Evolutionary conservation across 2,888 invertebrate genomes (phyloP).

Genomic region (Monochamus alternatus): DNA sequence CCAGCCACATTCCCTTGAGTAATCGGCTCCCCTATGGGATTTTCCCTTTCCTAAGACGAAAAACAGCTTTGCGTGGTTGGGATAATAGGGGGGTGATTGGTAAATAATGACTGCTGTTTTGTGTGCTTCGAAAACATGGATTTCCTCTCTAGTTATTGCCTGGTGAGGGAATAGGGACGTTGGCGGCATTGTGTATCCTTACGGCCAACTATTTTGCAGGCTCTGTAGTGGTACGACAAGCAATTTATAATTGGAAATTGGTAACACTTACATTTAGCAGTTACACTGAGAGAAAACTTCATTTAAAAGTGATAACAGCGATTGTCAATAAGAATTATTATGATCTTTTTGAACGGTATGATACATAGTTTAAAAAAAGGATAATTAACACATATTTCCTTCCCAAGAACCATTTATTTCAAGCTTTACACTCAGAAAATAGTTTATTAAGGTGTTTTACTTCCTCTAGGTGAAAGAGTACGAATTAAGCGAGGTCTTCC

Average conservation of each 20-base stretch:
- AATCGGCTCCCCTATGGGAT: not conserved
- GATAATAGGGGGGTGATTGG: constrained; percentile 8
- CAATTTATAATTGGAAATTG: not conserved
- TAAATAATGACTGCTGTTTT: constrained; percentile 16
- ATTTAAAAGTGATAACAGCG: not conserved
- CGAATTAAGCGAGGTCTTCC: constrained; percentile 89
- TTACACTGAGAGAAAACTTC: not conserved
- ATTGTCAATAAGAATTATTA: too few species aligned
- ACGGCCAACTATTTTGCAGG: not conserved
- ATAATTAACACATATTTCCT: too few species aligned
- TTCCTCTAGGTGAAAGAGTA: constrained; percentile 85
- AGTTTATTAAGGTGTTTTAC: not conserved
- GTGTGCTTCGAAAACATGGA: not conserved
- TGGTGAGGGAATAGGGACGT: not conserved
- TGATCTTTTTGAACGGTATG: too few species aligned
- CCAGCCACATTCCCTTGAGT: too few species aligned
- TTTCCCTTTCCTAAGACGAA: constrained; percentile 4
- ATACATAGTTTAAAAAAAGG: too few species aligned
- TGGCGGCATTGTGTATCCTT: not conserved
- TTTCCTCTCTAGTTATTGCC: constrained; percentile 15
- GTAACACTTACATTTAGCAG: not conserved
- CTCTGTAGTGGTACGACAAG: not conserved
- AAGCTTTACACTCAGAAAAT: too few species aligned
- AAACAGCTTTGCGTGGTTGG: not conserved
- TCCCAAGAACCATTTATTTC: too few species aligned